Evolutionary conservation across 2,113 vertebrate genomes (phyloP).

Genomic region (Cynopterus brachyotis): DNA sequence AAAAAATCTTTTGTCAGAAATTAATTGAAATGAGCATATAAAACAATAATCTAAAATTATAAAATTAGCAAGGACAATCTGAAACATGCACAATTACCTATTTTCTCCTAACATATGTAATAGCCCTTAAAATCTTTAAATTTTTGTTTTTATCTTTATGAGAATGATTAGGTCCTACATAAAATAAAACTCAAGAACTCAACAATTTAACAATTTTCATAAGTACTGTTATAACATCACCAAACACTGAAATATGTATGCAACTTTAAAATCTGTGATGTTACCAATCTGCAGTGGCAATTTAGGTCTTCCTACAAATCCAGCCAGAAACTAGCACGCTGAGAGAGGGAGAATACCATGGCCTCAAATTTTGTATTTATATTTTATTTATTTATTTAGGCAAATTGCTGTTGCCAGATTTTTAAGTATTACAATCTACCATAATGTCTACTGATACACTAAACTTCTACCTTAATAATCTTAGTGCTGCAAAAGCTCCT

Average conservation of each 20-base stretch:
- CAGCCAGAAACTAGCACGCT: neutral
- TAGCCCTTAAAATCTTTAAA: neutral
- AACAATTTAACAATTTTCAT: neutral
- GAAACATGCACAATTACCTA: neutral
- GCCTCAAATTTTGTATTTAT: neutral
- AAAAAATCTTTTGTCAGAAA: neutral
- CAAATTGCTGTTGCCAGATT: neutral
- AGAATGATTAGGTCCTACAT: neutral
- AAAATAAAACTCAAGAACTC: neutral
- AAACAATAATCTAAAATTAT: neutral
- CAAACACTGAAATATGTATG: neutral
- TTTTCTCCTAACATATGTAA: neutral
- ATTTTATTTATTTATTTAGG: neutral
- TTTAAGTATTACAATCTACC: neutral
- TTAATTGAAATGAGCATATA: neutral
- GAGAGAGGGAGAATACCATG: neutral
- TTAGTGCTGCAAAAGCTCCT: neutral
- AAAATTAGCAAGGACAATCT: neutral
- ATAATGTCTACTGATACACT: neutral
- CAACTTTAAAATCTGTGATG: neutral
- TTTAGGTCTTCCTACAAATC: conserved; percentile 11
- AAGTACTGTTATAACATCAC: neutral
- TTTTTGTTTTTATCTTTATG: neutral
- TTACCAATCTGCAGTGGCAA: neutral
- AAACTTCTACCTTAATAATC: neutral